A percentile compares a stretch with the other conserved stretches of the same genome.
Conservation (phyloP, 2,888 invertebrate species). For the Ischnus inquisitorius region DNA sequence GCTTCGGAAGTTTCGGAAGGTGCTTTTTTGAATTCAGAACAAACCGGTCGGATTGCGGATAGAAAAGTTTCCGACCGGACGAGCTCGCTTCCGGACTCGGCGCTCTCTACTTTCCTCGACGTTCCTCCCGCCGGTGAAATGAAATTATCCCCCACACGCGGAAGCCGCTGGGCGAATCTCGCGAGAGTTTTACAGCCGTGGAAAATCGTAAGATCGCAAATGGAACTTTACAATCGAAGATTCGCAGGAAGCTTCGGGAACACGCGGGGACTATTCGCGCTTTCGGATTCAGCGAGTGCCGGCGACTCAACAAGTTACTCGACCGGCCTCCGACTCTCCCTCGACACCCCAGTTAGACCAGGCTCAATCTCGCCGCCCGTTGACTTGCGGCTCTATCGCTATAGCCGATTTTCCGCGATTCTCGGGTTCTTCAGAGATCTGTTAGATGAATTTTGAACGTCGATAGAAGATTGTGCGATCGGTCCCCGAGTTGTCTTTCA, state of each 20-base stretch:
- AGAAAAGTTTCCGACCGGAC: too few species aligned
- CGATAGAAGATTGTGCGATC: too few species aligned
- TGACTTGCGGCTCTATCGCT: neutral
- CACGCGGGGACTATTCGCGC: slow-evolving; percentile 48
- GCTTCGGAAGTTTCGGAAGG: too few species aligned
- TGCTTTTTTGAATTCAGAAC: too few species aligned
- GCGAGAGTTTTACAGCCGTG: neutral
- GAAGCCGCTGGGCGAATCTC: neutral
- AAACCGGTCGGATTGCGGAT: too few species aligned
- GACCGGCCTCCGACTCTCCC: slow-evolving; percentile 42
- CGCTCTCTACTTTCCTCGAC: neutral
- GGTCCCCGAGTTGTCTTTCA: too few species aligned
- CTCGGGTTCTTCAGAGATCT: neutral
- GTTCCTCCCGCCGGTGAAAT: neutral
- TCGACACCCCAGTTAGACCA: slow-evolving; percentile 22
- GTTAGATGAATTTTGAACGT: too few species aligned
- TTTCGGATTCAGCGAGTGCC: slow-evolving; percentile 43
- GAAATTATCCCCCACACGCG: too few species aligned
- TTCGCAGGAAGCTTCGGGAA: slow-evolving; percentile 4
- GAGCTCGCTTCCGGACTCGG: too few species aligned
- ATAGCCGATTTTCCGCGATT: neutral
- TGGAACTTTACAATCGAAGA: neutral
- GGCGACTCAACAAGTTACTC: slow-evolving; percentile 70
- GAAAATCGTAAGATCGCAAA: neutral
- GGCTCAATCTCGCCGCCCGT: slow-evolving; percentile 3